Conservation (phyloP, 2,113 vertebrate genomes). For the Ptyas mucosa region DNA sequence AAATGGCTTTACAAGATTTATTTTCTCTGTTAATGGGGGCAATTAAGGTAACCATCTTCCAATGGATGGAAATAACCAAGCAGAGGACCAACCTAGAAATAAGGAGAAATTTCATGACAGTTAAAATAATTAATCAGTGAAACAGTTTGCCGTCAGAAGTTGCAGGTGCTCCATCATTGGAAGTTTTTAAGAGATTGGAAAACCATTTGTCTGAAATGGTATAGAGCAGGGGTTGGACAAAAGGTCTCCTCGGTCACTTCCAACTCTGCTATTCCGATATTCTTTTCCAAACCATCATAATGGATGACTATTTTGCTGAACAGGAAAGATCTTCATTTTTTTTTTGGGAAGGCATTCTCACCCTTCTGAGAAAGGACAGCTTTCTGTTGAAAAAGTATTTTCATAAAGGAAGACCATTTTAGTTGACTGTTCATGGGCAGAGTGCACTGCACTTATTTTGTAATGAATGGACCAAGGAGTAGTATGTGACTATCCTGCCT, state of each 20-base stretch:
- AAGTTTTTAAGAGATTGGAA: background rate
- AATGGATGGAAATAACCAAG: background rate
- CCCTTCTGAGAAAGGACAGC: background rate
- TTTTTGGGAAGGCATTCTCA: background rate
- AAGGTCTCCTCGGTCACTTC: background rate
- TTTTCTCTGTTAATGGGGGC: background rate
- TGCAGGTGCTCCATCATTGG: background rate
- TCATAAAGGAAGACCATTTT: background rate
- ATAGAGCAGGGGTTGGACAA: background rate
- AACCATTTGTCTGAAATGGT: background rate
- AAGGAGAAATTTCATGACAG: background rate
- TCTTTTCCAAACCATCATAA: no score
- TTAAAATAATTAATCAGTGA: background rate
- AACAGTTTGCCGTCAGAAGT: background rate
- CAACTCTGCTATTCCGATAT: no score
- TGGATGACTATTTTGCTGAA: background rate
- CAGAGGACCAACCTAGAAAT: background rate
- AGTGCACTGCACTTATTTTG: background rate
- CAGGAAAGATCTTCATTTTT: no score
- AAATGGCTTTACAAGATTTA: background rate
- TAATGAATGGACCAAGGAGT: background rate
- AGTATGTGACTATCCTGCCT: background rate
- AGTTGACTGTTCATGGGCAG: background rate
- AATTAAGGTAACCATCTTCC: background rate
- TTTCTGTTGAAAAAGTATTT: background rate